Evolutionary conservation across 2,888 invertebrate genomes (phyloP).

Genomic region (Chymomyza caudatula): DNA sequence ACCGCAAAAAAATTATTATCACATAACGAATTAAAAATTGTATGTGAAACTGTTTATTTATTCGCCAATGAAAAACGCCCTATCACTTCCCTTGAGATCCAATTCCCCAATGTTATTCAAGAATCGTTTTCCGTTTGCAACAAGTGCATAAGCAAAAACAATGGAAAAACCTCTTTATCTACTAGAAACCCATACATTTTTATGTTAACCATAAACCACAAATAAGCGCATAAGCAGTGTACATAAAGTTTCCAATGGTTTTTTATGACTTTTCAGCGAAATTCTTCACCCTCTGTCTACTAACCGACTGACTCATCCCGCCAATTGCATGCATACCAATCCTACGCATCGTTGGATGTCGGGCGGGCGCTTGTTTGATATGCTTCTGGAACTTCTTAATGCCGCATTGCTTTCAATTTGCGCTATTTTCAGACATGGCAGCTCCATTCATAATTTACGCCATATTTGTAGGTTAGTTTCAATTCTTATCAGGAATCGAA

Average conservation of each 20-base stretch:
- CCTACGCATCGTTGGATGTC: slow-evolving; percentile 48
- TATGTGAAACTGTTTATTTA: background rate
- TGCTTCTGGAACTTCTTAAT: background rate
- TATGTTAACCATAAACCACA: background rate
- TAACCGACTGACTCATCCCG: background rate
- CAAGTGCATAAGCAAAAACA: background rate
- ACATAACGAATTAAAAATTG: no score
- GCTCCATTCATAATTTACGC: slow-evolving; percentile 1
- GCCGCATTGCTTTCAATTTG: slow-evolving; percentile 10
- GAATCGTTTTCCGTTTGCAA: background rate
- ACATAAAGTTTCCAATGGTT: slow-evolving; percentile 18
- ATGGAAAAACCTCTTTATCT: background rate
- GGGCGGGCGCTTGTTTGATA: no score
- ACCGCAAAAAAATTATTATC: no score
- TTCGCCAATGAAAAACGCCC: background rate
- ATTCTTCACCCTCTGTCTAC: background rate
- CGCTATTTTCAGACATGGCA: slow-evolving; percentile 47
- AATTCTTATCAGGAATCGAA: slow-evolving; percentile 32
- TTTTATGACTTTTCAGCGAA: background rate
- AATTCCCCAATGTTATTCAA: background rate
- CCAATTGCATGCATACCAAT: slow-evolving; percentile 50
- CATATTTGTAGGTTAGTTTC: slow-evolving; percentile 32
- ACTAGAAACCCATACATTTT: background rate
- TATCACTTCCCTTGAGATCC: background rate
- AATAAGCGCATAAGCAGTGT: background rate